These are phyloP conservation scores for Deilephila elpenor DNA, from an alignment of 2,888 invertebrate genomes.

Conservation along the genomic window DNA sequence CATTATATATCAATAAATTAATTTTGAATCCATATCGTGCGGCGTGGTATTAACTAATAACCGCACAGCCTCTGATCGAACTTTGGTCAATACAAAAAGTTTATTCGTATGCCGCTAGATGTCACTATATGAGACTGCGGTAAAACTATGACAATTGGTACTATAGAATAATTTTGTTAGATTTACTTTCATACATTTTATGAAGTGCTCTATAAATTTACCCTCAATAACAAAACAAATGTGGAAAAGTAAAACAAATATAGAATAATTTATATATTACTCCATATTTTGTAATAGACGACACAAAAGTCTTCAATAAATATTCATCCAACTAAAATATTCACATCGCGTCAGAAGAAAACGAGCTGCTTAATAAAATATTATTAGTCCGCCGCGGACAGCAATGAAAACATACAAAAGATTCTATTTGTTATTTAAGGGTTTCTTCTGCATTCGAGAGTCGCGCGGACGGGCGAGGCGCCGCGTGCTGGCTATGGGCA, in stretches of 20 bases:
- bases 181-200: too few species aligned
- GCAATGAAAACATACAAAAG: conserved; percentile 22
- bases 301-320: neutral
- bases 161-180: too few species aligned
- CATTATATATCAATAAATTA: neutral
- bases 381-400: conserved; percentile 17
- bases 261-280: too few species aligned
- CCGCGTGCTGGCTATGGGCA: conserved; percentile 56
- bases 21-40: neutral
- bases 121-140: neutral
- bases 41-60: conserved; percentile 13
- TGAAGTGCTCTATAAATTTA: too few species aligned
- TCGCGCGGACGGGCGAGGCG: conserved; percentile 45
- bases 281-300: neutral
- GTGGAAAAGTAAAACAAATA: neutral
- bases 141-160: too few species aligned
- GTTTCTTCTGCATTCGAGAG: conserved; percentile 48
- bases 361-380: conserved; percentile 39
- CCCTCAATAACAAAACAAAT: too few species aligned
- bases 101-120: neutral
- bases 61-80: neutral
- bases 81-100: conserved; percentile 3
- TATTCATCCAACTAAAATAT: conserved; percentile 10
- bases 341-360: conserved; percentile 37
- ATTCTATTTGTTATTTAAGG: conserved; percentile 31